Percentiles rank a stretch among this genome's conserved stretches.
phyloP scores from a whole-genome alignment of 2,888 invertebrate genomes.

The Scrobipalpa costella region DNA sequence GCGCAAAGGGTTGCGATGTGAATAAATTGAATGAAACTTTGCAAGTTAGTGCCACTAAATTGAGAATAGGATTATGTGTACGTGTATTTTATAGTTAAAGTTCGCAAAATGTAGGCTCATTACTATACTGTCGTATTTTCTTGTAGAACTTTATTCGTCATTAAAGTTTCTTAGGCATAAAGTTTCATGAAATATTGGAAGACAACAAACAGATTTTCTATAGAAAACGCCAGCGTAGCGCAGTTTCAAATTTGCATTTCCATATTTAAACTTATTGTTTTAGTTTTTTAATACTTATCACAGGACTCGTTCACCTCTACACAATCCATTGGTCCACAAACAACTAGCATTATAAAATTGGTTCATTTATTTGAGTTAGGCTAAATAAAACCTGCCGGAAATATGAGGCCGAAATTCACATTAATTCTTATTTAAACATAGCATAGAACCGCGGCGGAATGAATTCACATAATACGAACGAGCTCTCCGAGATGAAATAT shows the following conservation, averaged over 20 bases:
- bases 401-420: slow-evolving; percentile 44
- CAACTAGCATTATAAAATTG: slow-evolving; percentile 21
- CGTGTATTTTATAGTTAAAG: neutral
- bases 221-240: too few relatives aligned
- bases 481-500: slow-evolving; percentile 66
- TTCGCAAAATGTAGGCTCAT: too few relatives aligned
- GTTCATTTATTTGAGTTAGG: slow-evolving; percentile 21
- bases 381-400: slow-evolving; percentile 39
- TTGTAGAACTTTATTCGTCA: too few relatives aligned
- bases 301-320: too few relatives aligned
- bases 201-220: too few relatives aligned
- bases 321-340: neutral
- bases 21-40: slow-evolving; percentile 49
- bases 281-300: too few relatives aligned
- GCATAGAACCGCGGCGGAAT: slow-evolving; percentile 46
- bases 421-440: slow-evolving; percentile 55
- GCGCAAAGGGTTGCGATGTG: slow-evolving; percentile 57
- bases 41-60: neutral
- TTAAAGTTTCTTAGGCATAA: too few relatives aligned
- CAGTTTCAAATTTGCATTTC: too few relatives aligned
- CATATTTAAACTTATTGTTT: too few relatives aligned
- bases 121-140: too few relatives aligned
- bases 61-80: neutral
- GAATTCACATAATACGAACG: slow-evolving; percentile 45
- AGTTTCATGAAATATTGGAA: too few relatives aligned